Evolutionary conservation across 53 echinoderm and acorn worm genomes (phyloP).

Genomic region (Pentamera pediparva): DNA sequence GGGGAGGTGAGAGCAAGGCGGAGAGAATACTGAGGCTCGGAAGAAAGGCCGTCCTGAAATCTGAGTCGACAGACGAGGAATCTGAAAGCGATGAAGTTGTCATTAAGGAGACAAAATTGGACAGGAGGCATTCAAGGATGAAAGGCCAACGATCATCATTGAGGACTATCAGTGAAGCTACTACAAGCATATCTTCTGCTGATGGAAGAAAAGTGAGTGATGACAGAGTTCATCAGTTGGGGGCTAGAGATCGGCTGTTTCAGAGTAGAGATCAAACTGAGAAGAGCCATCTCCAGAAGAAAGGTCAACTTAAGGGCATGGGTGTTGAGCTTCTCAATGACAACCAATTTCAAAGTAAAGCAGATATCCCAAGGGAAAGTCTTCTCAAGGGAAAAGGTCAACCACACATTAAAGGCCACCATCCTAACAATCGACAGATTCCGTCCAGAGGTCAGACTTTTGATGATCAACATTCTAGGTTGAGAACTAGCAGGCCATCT

Average conservation of each 20-base stretch:
- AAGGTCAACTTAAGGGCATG: neutral
- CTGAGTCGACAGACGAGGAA: constrained; percentile 45
- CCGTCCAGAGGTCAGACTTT: neutral
- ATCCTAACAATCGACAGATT: neutral
- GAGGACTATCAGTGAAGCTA: neutral
- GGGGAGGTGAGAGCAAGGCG: constrained; percentile 54
- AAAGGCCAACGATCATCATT: neutral
- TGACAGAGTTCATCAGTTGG: too few relatives aligned
- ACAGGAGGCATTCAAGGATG: neutral
- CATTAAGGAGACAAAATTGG: neutral
- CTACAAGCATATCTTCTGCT: neutral
- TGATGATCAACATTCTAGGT: neutral
- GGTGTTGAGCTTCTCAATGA: neutral
- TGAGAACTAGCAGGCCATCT: too few relatives aligned
- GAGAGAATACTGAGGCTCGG: constrained; percentile 67
- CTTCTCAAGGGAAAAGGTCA: neutral
- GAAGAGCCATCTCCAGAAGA: neutral
- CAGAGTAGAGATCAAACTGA: neutral
- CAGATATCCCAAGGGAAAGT: too few relatives aligned
- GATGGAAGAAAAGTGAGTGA: too few relatives aligned
- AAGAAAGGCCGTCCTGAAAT: constrained; percentile 47
- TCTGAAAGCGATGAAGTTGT: constrained; percentile 6
- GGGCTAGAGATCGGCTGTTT: neutral
- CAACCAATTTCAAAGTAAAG: neutral
- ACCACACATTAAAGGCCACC: neutral